A percentile compares a stretch with the other conserved stretches of the same genome.
Evolutionary conservation across 2,113 vertebrate species (phyloP).

Genomic region (Centrocercus urophasianus): DNA sequence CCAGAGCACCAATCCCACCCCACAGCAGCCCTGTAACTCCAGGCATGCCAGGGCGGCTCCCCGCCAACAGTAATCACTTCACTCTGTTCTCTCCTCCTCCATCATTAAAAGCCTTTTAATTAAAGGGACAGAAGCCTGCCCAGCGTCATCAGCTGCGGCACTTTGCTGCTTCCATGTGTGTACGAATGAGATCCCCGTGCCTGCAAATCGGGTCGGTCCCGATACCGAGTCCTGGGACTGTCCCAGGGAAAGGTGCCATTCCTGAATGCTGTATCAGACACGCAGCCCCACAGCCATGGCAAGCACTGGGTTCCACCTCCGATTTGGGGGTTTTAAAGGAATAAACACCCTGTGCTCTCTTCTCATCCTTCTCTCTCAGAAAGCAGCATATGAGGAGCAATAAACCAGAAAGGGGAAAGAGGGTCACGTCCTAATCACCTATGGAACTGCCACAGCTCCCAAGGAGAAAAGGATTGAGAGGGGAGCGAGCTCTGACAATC

Average conservation of each 20-base stretch:
- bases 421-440: background rate
- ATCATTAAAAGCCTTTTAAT: background rate
- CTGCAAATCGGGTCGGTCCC: fast-evolving
- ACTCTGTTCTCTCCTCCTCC: background rate
- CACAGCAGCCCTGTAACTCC: background rate
- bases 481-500: background rate
- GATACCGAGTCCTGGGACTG: background rate
- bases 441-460: background rate
- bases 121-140: background rate
- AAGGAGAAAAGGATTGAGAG: background rate
- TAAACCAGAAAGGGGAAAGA: background rate
- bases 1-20: fast-evolving
- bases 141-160: fast-evolving
- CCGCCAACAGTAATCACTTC: background rate
- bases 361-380: background rate
- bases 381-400: background rate
- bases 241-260: background rate
- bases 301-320: fast-evolving
- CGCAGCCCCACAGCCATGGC: background rate
- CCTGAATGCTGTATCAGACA: background rate
- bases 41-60: background rate
- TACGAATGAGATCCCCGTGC: background rate
- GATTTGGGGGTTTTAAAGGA: background rate
- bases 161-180: background rate
- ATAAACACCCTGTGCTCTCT: fast-evolving